Conservation (phyloP, 2,113 vertebrate genomes). For the Ochotona curzoniae region DNA sequence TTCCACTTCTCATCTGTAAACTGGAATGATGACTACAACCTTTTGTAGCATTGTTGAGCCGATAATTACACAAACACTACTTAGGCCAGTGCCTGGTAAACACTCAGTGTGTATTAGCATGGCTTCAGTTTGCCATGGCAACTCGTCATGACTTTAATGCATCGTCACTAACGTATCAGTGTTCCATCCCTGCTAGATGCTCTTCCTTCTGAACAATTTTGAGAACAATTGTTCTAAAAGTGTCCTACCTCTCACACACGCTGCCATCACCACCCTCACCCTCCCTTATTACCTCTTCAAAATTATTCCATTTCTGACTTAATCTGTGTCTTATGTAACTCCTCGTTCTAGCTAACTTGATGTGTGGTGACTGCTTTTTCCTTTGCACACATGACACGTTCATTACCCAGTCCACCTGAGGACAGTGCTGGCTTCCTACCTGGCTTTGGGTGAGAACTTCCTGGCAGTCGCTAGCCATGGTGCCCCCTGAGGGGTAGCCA, state of each 20-base stretch:
- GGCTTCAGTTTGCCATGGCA: background rate
- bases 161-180: background rate
- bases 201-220: conserved; percentile 53
- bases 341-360: conserved; percentile 23
- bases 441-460: background rate
- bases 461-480: background rate
- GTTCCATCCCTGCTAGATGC: background rate
- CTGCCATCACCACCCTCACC: conserved; percentile 61
- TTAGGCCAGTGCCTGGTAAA: background rate
- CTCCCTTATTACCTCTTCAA: conserved; percentile 35
- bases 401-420: background rate
- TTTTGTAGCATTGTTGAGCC: background rate
- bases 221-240: conserved; percentile 79
- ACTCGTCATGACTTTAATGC: background rate
- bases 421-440: background rate
- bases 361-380: background rate
- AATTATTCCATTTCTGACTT: conserved; percentile 70
- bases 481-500: background rate
- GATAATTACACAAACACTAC: background rate
- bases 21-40: background rate
- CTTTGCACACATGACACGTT: background rate
- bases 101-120: fast-evolving
- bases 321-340: conserved; percentile 71
- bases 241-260: background rate
- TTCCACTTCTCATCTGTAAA: background rate